Evolutionary conservation across 2,888 invertebrate species (phyloP).

Genomic region (Petrolisthes cinctipes): DNA sequence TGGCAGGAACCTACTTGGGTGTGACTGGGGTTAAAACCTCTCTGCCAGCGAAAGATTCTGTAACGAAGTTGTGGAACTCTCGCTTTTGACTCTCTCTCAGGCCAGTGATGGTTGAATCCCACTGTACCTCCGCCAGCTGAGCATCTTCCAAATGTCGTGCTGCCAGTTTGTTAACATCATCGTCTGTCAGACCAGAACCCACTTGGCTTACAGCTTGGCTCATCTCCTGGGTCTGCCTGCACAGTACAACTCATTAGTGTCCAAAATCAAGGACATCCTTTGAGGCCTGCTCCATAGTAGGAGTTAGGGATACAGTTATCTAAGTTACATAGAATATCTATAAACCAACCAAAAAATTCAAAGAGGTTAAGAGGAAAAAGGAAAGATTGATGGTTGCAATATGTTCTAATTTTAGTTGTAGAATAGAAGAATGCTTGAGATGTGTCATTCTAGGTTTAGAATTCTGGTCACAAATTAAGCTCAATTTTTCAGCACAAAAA

Average conservation of each 20-base stretch:
- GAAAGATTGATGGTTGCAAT: no score
- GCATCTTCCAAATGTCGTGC: conserved; percentile 76
- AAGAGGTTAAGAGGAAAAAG: no score
- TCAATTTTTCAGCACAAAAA: no score
- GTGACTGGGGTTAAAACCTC: conserved; percentile 57
- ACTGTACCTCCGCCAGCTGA: conserved; percentile 67
- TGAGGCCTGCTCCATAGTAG: no score
- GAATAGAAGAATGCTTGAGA: no score
- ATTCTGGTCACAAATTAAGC: no score
- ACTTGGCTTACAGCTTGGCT: conserved; percentile 53
- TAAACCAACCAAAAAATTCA: no score
- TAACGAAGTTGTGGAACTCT: conserved; percentile 62
- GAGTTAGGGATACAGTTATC: no score
- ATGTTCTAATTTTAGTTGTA: no score
- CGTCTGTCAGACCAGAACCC: conserved; percentile 75
- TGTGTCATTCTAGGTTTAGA: no score
- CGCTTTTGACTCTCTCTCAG: conserved; percentile 59
- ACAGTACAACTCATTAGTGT: background rate
- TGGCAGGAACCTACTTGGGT: conserved; percentile 46
- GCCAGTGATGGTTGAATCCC: conserved; percentile 60
- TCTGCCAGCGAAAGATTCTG: conserved; percentile 57
- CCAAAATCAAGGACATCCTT: no score
- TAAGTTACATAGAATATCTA: no score
- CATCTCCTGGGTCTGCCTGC: conserved; percentile 57
- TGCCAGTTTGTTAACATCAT: conserved; percentile 86